These are phyloP conservation scores for Barbus barbus DNA, from an alignment of 2,113 vertebrate species.

Conservation along the genomic window DNA sequence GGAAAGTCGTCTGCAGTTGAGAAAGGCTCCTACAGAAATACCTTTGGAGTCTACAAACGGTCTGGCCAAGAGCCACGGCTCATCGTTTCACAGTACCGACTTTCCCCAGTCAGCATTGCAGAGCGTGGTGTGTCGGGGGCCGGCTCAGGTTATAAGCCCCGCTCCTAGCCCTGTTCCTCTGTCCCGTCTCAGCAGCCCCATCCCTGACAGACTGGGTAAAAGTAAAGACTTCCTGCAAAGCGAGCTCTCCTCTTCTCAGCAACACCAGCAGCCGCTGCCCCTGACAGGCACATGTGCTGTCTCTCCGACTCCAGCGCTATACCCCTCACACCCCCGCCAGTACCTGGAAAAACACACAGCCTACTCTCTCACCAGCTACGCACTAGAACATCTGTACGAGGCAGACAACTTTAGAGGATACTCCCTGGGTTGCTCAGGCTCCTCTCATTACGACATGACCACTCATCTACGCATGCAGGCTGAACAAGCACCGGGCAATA, in stretches of 20 bases:
- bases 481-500: constrained; percentile 87
- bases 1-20: constrained; percentile 84
- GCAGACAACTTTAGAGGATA: constrained; percentile 88
- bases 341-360: constrained; percentile 92
- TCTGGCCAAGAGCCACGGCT: constrained; percentile 80
- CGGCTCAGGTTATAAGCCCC: constrained; percentile 80
- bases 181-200: constrained; percentile 89
- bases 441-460: constrained; percentile 87
- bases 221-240: constrained; percentile 89
- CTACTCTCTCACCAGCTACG: constrained; percentile 90
- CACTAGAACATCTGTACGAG: constrained; percentile 94
- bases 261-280: constrained; percentile 70
- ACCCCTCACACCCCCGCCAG: constrained; percentile 79
- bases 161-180: constrained; percentile 83
- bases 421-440: constrained; percentile 85
- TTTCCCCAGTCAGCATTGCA: constrained; percentile 80
- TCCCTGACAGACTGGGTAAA: constrained; percentile 84
- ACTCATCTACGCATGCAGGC: constrained; percentile 90
- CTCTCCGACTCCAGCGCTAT: constrained; percentile 82
- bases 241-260: constrained; percentile 83
- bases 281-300: constrained; percentile 75
- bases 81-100: constrained; percentile 78
- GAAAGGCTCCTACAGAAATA: constrained; percentile 73
- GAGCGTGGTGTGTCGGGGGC: constrained; percentile 77
- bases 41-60: constrained; percentile 82